Base-by-base conservation (phyloP, 2,797 vertebrate genomes). In the Mus minutoides region DNA sequence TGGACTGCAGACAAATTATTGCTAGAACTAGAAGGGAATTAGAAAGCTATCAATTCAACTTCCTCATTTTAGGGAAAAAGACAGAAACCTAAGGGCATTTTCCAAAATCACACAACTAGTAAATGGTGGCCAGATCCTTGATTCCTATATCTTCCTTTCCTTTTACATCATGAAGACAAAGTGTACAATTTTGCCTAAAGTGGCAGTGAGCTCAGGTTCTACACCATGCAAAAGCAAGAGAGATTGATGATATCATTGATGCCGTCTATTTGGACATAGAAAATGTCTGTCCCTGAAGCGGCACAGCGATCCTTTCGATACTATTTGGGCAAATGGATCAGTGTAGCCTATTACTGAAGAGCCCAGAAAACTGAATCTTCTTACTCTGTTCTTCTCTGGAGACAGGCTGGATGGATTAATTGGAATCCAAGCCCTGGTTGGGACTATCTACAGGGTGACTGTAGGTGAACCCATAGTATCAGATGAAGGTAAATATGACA, bases 131-230 rank as follows among this genome's bases (percentile, higher is more conserved):
- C 76, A 37, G 83, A 46, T 43, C 69, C 24, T 67, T 56, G 31
- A 69, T 71, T 94, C 64, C 52, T 46, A 52, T 9, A 17, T 17
- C 29, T 29, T 79, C n/a, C 11, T 93, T 97, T 94, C 67, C 16
- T 12, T 58, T 43, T 85, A n/a, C 1, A 92, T 93, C 78, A 97
- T 87, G 86, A 97, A 97, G 95, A 97, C 71, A 97, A 96, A 97
- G 56, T 80, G 80, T 43, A 82, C 82, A 87, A 62, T 94, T 97
- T 95, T 91, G 82, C 90, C 71, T 92, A 58, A 79, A 95, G 52
- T 60, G 62, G 34, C 83, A 84, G 54, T 89, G 64, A 31, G 73
- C 58, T 96, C 87, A 75, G 78, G 43, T 94, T 93, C 78, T 11
- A 73, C 34, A 64, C 60, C 76, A 82, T 88, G 91, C 78, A 92